Conservation (phyloP, 2,113 vertebrate genomes). For the Antennarius striatus region DNA sequence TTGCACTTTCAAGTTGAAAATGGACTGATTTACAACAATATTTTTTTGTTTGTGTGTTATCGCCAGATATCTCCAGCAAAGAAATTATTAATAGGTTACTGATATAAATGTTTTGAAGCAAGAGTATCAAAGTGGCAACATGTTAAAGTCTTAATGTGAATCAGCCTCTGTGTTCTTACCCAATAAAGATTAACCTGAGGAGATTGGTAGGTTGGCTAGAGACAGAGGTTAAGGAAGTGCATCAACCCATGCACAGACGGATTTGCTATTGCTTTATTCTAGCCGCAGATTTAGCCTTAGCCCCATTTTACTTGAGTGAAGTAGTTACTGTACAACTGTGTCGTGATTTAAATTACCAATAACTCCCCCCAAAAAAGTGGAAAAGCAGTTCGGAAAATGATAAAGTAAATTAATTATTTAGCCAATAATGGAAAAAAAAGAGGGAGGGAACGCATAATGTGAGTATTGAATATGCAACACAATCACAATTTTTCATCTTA, state of each 20-base stretch:
- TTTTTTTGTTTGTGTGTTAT: too few species aligned
- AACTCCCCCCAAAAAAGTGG: neutral
- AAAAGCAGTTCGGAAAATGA: neutral
- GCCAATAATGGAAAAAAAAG: too few species aligned
- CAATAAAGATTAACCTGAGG: constrained; percentile 51
- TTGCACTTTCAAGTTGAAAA: constrained; percentile 18
- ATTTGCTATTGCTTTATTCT: constrained; percentile 35
- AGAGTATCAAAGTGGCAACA: constrained; percentile 25
- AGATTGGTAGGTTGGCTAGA: constrained; percentile 20
- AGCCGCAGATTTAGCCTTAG: neutral
- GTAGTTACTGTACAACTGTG: neutral
- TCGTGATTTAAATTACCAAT: constrained; percentile 5
- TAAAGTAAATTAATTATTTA: too few species aligned
- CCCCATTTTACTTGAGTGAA: neutral
- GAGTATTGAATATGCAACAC: too few species aligned
- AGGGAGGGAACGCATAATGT: too few species aligned
- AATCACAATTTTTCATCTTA: too few species aligned
- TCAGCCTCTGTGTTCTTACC: constrained; percentile 18
- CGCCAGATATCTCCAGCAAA: neutral
- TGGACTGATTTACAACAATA: constrained; percentile 11
- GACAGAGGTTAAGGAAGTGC: constrained; percentile 21
- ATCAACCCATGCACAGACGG: constrained; percentile 13
- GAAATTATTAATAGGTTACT: neutral
- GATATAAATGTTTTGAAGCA: constrained; percentile 10
- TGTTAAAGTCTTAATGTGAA: constrained; percentile 19